phyloP scores from a whole-genome alignment of 2,113 vertebrate species.

The Brachyhypopomus gauderio region DNA sequence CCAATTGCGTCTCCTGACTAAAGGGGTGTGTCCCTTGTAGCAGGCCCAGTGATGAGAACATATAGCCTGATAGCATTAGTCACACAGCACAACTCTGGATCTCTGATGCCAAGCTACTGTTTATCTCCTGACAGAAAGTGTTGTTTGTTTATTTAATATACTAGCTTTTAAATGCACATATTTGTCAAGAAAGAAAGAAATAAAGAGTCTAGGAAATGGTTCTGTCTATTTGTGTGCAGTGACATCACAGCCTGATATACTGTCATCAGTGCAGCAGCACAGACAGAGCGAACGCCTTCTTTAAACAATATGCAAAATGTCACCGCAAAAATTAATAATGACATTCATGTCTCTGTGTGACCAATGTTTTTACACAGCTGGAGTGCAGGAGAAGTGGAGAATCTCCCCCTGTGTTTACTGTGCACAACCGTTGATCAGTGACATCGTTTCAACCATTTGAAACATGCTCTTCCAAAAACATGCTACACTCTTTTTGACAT shows the following conservation, averaged over 20 bases:
- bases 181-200: constrained; percentile 25
- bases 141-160: not conserved
- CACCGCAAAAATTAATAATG: constrained; percentile 56
- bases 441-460: constrained; percentile 28
- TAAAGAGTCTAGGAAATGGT: constrained; percentile 19
- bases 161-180: constrained; percentile 20
- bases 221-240: constrained; percentile 10
- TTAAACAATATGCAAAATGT: constrained; percentile 53
- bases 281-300: constrained; percentile 16
- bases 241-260: constrained; percentile 23
- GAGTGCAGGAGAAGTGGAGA: constrained; percentile 35
- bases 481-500: constrained; percentile 31
- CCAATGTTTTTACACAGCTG: constrained; percentile 46
- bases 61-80: constrained; percentile 28
- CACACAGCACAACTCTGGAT: constrained; percentile 14
- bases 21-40: not conserved
- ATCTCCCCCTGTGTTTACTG: constrained; percentile 8
- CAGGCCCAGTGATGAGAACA: constrained; percentile 4
- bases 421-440: constrained; percentile 1
- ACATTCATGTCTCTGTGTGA: constrained; percentile 47
- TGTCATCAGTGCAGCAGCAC: constrained; percentile 36
- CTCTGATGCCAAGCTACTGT: not conserved
- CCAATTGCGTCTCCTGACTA: not conserved
- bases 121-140: not conserved
- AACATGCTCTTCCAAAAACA: constrained; percentile 25